These are phyloP conservation scores for Carterocephalus palaemon DNA, from an alignment of 2,888 invertebrate genomes.

Conservation along the genomic window DNA sequence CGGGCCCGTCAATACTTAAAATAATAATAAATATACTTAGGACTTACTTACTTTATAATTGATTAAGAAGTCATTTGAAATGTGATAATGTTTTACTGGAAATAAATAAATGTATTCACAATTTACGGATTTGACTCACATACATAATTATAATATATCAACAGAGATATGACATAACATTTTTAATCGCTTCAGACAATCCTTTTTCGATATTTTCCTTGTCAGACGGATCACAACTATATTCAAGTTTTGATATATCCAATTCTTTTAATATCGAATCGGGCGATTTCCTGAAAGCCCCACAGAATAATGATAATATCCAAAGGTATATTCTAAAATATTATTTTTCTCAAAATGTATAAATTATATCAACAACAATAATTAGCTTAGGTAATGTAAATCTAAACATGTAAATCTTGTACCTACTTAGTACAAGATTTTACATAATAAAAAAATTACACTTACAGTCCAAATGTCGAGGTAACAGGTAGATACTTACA, in stretches of 20 bases:
- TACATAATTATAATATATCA: slow-evolving; percentile 1
- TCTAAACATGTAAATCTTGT: too few relatives aligned
- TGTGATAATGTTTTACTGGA: slow-evolving; percentile 1
- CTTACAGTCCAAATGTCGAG: too few relatives aligned
- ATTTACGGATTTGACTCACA: slow-evolving; percentile 2
- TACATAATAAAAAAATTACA: too few relatives aligned
- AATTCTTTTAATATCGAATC: slow-evolving; percentile 11
- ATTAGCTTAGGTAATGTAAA: too few relatives aligned
- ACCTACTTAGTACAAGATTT: too few relatives aligned
- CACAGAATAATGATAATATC: background rate
- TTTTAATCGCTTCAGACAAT: slow-evolving; percentile 8
- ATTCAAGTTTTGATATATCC: slow-evolving; percentile 10
- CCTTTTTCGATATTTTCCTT: slow-evolving; percentile 3
- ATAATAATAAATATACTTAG: too few relatives aligned
- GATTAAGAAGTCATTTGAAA: background rate
- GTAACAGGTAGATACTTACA: too few relatives aligned
- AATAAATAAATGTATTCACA: slow-evolving; percentile 17
- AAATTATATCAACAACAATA: too few relatives aligned
- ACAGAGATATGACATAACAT: slow-evolving; percentile 14
- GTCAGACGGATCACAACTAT: background rate
- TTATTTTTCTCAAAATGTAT: too few relatives aligned
- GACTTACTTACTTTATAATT: too few relatives aligned
- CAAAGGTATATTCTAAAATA: background rate
- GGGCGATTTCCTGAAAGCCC: slow-evolving; percentile 16
- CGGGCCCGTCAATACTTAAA: too few relatives aligned